Evolutionary conservation across 2,797 vertebrate species (phyloP), one percentile per base, ranked within the genome.

Genomic region (Chelidonichthys spinosus): DNA sequence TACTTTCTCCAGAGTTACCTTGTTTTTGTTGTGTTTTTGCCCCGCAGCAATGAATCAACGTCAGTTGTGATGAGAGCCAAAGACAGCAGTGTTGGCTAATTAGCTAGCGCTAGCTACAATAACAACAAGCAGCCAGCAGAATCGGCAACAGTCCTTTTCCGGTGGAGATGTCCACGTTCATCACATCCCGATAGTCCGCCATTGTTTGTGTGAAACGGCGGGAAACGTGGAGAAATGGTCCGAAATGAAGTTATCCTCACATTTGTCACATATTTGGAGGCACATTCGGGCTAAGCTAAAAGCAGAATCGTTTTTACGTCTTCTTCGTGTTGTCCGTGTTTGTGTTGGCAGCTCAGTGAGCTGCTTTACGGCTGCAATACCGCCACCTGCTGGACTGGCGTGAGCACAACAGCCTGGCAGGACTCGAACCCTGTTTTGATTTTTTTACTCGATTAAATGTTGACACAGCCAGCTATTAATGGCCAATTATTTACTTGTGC

Each of bases 31-130:
- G 71, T 72, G 17, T 75, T 58, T 11, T 75, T 74, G 76, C 40
- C 79, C 76, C 64, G 79, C 83, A 78, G 82, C 72, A 60, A 75
- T 72, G 85, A 85, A 74, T 72, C 79, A 69, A 81, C 85, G 55
- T 77, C 74, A 76, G 76, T 25, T 81, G 4, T 3, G 67, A 69
- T 79, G 69, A 36, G 52, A 72, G 56, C 67, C 62, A 78, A 13
- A 83, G 78, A 75, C 81, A 77, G 79, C 84, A 10, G 67, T 40
- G 72, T 74, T 74, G 82, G 87, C 87, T 78, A 63, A 32, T 32
- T 14, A 58, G 82, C 86, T 76, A 64, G 33, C 72, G 85, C 83
- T 87, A 86, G 87, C 87, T 87, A 82, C 90, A 88, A 88, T 69
- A 90, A 90, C 88, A 90, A 86, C 76, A 79, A 65, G 69, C 81